Evolutionary conservation across 2,113 vertebrate genomes (phyloP).

Genomic region (pig (Sus scrofa)): DNA sequence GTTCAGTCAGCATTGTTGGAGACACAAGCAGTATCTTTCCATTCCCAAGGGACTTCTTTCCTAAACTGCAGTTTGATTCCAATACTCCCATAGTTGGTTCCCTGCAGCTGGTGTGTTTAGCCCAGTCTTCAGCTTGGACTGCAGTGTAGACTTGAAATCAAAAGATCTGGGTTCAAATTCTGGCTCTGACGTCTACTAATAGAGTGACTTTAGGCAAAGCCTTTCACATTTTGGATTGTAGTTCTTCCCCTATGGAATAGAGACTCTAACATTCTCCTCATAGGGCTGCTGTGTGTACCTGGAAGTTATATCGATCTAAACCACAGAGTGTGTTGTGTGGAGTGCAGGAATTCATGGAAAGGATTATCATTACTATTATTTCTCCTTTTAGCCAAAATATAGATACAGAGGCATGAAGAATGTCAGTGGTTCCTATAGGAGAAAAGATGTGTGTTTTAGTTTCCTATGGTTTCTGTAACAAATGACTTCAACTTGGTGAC

Average conservation of each 20-base stretch:
- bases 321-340: neutral
- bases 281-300: neutral
- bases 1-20: neutral
- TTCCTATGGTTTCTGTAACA: neutral
- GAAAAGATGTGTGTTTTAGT: neutral
- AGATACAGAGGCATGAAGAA: neutral
- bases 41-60: neutral
- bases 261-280: neutral
- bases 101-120: neutral
- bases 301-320: neutral
- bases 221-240: neutral
- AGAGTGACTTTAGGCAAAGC: neutral
- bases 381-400: constrained; percentile 34
- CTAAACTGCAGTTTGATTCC: neutral
- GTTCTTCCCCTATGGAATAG: neutral
- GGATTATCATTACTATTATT: neutral
- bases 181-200: neutral
- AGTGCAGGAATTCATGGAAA: neutral
- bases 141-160: neutral
- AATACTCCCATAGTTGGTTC: neutral
- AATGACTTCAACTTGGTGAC: neutral
- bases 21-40: neutral
- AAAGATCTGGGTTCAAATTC: neutral
- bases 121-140: neutral
- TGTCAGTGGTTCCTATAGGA: neutral